Evolutionary conservation across 2,797 vertebrate species (phyloP).

Genomic region (Muraenolepis orangiensis): DNA sequence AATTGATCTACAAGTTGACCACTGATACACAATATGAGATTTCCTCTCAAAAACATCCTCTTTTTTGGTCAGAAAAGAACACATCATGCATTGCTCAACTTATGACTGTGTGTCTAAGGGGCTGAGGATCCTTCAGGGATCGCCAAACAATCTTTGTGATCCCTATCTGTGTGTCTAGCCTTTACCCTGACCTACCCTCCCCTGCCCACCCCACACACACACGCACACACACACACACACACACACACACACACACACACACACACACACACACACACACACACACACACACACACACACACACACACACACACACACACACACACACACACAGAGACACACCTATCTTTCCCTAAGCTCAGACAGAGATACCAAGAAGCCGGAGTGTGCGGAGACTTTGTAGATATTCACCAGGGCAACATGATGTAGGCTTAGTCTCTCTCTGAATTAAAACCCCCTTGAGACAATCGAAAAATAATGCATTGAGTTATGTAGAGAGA

Average conservation of each 20-base stretch:
- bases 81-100: background rate
- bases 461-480: constrained; percentile 38
- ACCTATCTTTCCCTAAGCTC: constrained; percentile 52
- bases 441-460: constrained; percentile 27
- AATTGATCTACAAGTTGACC: background rate
- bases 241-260: no score
- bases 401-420: constrained; percentile 49
- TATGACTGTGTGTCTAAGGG: constrained; percentile 39
- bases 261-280: no score
- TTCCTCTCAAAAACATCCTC: no score
- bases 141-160: constrained; percentile 65
- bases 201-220: constrained; percentile 16
- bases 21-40: no score
- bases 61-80: background rate
- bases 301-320: no score
- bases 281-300: no score
- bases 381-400: constrained; percentile 29
- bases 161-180: constrained; percentile 72
- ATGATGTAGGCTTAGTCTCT: constrained; percentile 36
- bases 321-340: no score
- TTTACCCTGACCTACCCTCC: constrained; percentile 43
- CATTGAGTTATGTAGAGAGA: constrained; percentile 6
- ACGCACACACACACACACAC: no score
- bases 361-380: constrained; percentile 53
- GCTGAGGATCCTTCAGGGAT: constrained; percentile 46